These are phyloP conservation scores for Stercorarius parasiticus DNA, from an alignment of 2,113 vertebrate species.

Conservation along the genomic window DNA sequence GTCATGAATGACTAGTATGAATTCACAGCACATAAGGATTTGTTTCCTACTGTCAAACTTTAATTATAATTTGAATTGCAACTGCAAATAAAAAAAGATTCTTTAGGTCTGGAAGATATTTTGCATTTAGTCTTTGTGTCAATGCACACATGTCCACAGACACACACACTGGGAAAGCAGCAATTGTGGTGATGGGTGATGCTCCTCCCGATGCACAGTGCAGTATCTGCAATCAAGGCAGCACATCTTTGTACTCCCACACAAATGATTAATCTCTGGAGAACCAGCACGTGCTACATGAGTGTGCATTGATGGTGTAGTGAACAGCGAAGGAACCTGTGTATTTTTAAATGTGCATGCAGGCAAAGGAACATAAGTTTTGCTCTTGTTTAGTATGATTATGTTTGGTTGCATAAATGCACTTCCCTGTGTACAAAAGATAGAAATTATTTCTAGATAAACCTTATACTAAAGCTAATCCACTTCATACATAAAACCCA, in stretches of 20 bases:
- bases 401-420: not conserved
- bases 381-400: not conserved
- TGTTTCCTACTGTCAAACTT: not conserved
- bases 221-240: too few species aligned
- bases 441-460: not conserved
- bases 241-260: not conserved
- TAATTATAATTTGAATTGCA: not conserved
- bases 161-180: not conserved
- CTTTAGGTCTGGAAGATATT: not conserved
- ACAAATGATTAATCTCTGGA: not conserved
- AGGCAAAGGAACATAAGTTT: not conserved
- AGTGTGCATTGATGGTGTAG: accelerated
- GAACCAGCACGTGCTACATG: not conserved
- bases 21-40: not conserved
- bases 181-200: not conserved
- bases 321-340: not conserved
- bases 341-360: not conserved
- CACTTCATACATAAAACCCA: not conserved
- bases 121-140: not conserved
- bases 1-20: not conserved
- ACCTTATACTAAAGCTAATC: not conserved
- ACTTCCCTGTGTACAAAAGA: not conserved
- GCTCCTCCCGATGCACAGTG: not conserved
- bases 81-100: not conserved
- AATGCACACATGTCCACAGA: not conserved